Evolutionary conservation across 2,797 vertebrate species (phyloP), one percentile per base, ranked within the genome.

Genomic region (Sciurus vulgaris): DNA sequence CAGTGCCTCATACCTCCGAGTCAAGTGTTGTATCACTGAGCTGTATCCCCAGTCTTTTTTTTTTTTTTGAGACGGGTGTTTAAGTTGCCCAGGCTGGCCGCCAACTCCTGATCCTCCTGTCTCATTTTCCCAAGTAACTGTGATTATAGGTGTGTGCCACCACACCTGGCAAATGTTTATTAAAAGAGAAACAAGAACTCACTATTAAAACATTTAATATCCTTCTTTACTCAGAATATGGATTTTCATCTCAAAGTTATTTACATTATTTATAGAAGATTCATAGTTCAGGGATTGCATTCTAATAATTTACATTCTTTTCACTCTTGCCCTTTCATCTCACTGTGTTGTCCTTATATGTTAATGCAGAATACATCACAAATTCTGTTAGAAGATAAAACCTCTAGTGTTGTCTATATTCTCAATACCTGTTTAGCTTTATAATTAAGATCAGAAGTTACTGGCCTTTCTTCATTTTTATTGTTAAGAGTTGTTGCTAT

Each of bases 221-320:
- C 8, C 87, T 15, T 56, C 12, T 83, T 78, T 79, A 93, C 33
- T 95, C 91, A 38, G 49, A 94, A 90, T 96, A 89, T 96, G 30
- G 77, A 77, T 94, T 92, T 94, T 89, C 7, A 85, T 33, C 59
- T 86, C 47, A 83, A 41, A 85, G 65, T 56, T 65, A 28, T 41
- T 41, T 76, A 24, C 5, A 63, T n/a, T 89, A 26, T 69, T 89
- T 38, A 14, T 24, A 84, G 20, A 78, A 59, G n/a, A 35, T 35
- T 78, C 26, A 35, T 73, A 41, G n/a, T 76, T 7, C 54, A 22
- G 76, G 22, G 2, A 41, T 47, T 44, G 12, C 4, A 20, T 74
- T 91, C 30, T 73, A 24, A 86, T 67, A 38, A 10, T 69, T 44
- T 41, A 44, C 67, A 67, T 96, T 35, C 33, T 86, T 49, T 44